Conservation (phyloP, 2,113 vertebrate species). For the Colaptes auratus region DNA sequence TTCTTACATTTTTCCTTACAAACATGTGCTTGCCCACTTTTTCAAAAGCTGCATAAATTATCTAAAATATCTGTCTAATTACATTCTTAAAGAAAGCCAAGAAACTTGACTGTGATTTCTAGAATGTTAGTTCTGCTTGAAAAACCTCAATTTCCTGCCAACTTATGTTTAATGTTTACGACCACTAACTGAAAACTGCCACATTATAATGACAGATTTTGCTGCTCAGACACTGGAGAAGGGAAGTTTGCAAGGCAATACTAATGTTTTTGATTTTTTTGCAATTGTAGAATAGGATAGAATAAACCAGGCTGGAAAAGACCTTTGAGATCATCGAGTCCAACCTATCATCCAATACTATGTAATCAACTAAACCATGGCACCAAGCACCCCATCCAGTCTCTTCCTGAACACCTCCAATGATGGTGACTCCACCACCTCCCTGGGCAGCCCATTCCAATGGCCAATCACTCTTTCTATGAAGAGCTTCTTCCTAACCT, state of each 20-base stretch:
- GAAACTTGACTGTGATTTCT: neutral
- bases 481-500: too few species aligned
- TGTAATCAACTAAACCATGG: too few species aligned
- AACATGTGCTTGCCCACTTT: neutral
- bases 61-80: neutral
- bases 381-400: too few species aligned
- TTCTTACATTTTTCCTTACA: neutral
- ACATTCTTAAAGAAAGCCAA: neutral
- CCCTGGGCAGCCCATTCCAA: too few species aligned
- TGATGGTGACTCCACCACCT: too few species aligned
- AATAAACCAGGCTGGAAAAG: too few species aligned
- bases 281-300: neutral
- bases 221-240: neutral
- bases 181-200: neutral
- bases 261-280: constrained; percentile 35
- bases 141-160: neutral
- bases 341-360: too few species aligned
- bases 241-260: constrained; percentile 13
- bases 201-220: neutral
- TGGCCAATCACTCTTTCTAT: too few species aligned
- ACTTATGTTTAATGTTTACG: neutral
- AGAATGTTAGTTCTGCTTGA: neutral
- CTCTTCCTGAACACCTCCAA: too few species aligned
- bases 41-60: neutral
- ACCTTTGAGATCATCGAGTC: too few species aligned